Percentiles rank a stretch among this genome's conserved stretches.
These are phyloP conservation scores for Cladorhizidae sp. DNA, from an alignment of 37 sponge, comb jelly and placozoan species.

Conservation along the genomic window DNA sequence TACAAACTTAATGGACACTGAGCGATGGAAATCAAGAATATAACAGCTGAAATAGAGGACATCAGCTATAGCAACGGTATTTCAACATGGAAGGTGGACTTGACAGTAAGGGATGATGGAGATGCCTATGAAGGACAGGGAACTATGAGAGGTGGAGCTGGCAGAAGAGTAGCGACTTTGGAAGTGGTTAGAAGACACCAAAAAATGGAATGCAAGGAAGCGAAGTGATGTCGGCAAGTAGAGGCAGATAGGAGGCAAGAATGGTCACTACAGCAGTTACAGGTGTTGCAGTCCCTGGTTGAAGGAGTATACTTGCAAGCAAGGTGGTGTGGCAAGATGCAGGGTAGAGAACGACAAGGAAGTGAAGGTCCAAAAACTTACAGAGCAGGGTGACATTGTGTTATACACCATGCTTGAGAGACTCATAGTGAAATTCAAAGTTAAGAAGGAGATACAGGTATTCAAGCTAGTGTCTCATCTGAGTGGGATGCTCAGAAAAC, in stretches of 20 bases:
- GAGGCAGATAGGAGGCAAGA: not conserved
- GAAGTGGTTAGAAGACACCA: not conserved
- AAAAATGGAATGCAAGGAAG: not conserved
- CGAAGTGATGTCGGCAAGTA: not conserved
- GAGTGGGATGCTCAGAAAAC: conserved; percentile 39
- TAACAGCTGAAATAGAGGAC: not conserved
- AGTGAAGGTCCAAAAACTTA: conserved; percentile 11
- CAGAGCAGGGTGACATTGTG: conserved; percentile 28
- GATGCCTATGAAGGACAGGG: not conserved
- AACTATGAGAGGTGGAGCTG: not conserved
- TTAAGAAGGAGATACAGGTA: conserved; percentile 14
- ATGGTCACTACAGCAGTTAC: not conserved
- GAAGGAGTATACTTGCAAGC: not conserved
- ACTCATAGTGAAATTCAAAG: conserved; percentile 15
- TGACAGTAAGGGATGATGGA: not conserved
- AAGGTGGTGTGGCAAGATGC: not conserved
- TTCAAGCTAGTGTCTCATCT: conserved; percentile 18
- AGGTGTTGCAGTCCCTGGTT: not conserved
- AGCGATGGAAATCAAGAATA: not conserved
- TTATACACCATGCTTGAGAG: conserved; percentile 6
- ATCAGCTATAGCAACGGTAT: not conserved
- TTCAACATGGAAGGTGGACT: not conserved
- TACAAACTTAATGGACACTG: not conserved
- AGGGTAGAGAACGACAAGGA: not conserved
- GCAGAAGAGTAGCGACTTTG: not conserved